Evolutionary conservation across 1,140 invertebrate species (phyloP).

Genomic region (Laupala kohalensis): DNA sequence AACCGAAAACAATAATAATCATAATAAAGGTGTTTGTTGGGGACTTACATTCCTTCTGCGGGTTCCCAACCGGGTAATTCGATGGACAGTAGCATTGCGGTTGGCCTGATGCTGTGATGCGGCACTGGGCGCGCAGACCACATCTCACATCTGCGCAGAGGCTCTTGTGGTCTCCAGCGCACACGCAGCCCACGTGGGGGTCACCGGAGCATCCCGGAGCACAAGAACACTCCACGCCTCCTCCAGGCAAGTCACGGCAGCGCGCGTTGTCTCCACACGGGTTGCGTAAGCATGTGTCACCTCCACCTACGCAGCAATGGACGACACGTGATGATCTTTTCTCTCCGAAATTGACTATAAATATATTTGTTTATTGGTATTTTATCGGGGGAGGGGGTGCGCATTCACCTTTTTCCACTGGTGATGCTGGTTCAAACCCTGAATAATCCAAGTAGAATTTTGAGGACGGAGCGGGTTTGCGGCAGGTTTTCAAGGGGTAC

Average conservation of each 20-base stretch:
- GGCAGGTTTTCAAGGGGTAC: too few relatives aligned
- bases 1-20: too few relatives aligned
- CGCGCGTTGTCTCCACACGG: slow-evolving; percentile 74
- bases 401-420: too few relatives aligned
- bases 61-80: slow-evolving; percentile 68
- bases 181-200: slow-evolving; percentile 61
- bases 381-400: too few relatives aligned
- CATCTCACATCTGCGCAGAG: slow-evolving; percentile 58
- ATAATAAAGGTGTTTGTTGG: too few relatives aligned
- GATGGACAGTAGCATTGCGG: slow-evolving; percentile 72
- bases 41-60: slow-evolving; percentile 65
- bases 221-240: slow-evolving; percentile 65
- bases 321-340: too few relatives aligned
- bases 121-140: slow-evolving; percentile 69
- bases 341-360: too few relatives aligned
- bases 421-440: too few relatives aligned
- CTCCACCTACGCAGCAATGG: slow-evolving; percentile 24
- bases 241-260: slow-evolving; percentile 58
- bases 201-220: slow-evolving; percentile 66
- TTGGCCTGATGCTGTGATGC: slow-evolving; percentile 42
- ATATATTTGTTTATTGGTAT: too few relatives aligned
- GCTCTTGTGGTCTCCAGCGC: slow-evolving; percentile 37
- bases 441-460: too few relatives aligned
- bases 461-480: too few relatives aligned
- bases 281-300: slow-evolving; percentile 55